Base-by-base conservation (phyloP, 1,140 invertebrate species). In the Polypedilum vanderplanki region DNA sequence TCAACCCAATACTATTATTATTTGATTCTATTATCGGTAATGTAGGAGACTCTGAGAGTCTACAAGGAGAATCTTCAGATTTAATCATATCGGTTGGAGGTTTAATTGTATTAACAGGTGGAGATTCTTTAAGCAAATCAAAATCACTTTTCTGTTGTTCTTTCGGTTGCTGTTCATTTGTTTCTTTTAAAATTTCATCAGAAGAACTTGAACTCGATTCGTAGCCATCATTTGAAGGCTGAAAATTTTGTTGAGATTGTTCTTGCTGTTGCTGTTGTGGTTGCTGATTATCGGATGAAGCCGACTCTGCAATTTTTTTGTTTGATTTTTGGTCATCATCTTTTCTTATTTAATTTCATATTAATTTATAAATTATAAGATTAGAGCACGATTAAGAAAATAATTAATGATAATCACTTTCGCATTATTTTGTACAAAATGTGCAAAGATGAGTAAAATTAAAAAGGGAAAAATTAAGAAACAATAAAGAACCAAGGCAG, bases 21-120 rank as follows among this genome's bases (percentile, higher is more conserved):
- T 57, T 57, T 76, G 77, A 80, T 75, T 80, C 83, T 80, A 82
- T 85, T 77, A 79, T 78, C 64, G 82, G 79, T 77, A 82, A 79
- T 74, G 77, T 73, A 80, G 80, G 73, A 82, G 82, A 75, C 83
- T 22, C 22, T 20, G 15, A 15, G 24, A 33, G 24, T 33, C 24
- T 33, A 33, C 5, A 73, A 77, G 77, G 15, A 80, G 80, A 74
- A 20, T 20, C 17, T 7, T 70, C 65, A 70, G 65, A 70, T 10
- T 20, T 22, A 0, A 22, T 22, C 65, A 70, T 70, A 18, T 18
- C 65, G 1, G 18, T 22, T 70, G 65, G 65, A 33, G 24, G 24
- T 20, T 70, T 70, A 3, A 70, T 70, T 18, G 17, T 70, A 70
- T 70, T 70, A 8, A 70, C 15, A 8, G 17, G 4, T 70, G 65